A percentile compares a stretch with the other conserved stretches of the same genome.
These are phyloP conservation scores for Macrosiphum euphorbiae DNA, from an alignment of 2,888 invertebrate genomes.

Conservation along the genomic window DNA sequence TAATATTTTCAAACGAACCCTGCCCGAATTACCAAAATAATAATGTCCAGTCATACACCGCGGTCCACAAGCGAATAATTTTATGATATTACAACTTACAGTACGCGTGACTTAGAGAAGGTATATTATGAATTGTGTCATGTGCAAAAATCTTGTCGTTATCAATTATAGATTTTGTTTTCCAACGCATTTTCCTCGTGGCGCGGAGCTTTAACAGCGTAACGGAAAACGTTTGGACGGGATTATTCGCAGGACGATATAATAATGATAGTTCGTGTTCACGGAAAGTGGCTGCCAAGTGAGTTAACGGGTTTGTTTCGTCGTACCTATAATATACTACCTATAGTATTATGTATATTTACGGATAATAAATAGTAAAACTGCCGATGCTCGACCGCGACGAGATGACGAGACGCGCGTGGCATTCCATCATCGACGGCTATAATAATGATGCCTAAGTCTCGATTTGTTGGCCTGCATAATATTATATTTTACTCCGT, in stretches of 20 bases:
- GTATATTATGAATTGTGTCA: not conserved
- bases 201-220: not conserved
- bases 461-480: not conserved
- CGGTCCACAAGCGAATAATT: not conserved
- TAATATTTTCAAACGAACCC: not conserved
- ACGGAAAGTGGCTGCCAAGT: not conserved
- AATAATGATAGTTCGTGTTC: not conserved
- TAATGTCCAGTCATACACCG: not conserved
- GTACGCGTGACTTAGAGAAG: too few species aligned
- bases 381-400: constrained; percentile 1
- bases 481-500: not conserved
- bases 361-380: not conserved
- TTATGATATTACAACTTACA: not conserved
- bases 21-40: not conserved
- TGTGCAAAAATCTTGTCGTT: not conserved
- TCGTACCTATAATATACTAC: not conserved
- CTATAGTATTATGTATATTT: not conserved
- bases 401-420: not conserved
- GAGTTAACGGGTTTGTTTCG: constrained; percentile 42
- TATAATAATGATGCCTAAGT: not conserved
- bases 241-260: constrained; percentile 9
- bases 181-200: not conserved
- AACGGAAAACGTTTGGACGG: constrained; percentile 28
- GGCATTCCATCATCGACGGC: not conserved
- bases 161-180: not conserved